These are phyloP conservation scores for Herminia tarsipennalis DNA, from an alignment of 2,888 invertebrate species.

Conservation along the genomic window DNA sequence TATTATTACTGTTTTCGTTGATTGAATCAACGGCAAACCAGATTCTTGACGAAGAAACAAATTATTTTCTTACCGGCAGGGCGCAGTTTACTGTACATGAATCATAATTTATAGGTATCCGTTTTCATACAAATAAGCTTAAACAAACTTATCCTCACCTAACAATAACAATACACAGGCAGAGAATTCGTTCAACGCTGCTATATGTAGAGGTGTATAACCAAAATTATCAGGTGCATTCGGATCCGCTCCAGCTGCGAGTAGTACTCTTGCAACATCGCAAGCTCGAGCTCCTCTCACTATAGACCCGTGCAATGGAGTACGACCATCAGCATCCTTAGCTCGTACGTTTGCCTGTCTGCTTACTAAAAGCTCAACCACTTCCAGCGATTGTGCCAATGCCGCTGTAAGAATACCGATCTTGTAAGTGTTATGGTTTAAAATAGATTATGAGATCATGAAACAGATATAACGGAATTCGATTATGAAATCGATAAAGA, in stretches of 20 bases:
- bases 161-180: conserved; percentile 90
- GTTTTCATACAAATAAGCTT: conserved; percentile 9
- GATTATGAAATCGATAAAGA: neutral
- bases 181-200: conserved; percentile 93
- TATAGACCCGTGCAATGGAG: conserved; percentile 92
- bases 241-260: conserved; percentile 89
- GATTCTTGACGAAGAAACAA: conserved; percentile 11
- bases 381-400: conserved; percentile 91
- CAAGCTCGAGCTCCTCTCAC: conserved; percentile 90
- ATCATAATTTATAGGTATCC: conserved; percentile 1
- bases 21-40: conserved; percentile 21
- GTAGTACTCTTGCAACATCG: conserved; percentile 88
- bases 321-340: conserved; percentile 90
- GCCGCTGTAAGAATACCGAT: conserved; percentile 84
- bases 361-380: conserved; percentile 89
- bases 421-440: neutral
- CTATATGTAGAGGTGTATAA: conserved; percentile 93
- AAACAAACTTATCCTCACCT: conserved; percentile 55
- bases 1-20: conserved; percentile 7
- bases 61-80: conserved; percentile 10
- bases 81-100: conserved; percentile 6
- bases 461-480: neutral
- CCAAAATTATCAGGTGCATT: conserved; percentile 92
- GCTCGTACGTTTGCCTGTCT: conserved; percentile 88
- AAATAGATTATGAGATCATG: conserved; percentile 1